Base-by-base conservation (phyloP, 2,888 invertebrate species). In the Hemicrepidius hirtus region DNA sequence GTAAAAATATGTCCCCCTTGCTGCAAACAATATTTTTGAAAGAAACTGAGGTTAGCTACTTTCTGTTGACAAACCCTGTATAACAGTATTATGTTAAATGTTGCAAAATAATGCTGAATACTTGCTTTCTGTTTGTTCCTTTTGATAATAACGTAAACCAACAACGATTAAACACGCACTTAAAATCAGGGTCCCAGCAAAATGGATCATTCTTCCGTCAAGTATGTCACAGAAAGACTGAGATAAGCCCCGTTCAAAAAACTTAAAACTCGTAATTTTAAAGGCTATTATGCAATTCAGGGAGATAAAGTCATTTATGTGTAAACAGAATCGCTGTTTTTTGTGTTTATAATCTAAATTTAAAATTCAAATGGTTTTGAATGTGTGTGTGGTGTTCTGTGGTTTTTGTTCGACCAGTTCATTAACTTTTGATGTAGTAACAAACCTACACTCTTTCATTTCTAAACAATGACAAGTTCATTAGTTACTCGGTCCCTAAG, bases 301-400 rank as follows among this genome's bases (percentile, higher is more conserved):
- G 16, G 32, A 55, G 55, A 55, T 55, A 55, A 55, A 55, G 55
- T 32, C 55, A 55, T 55, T 55, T 55, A 35, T 55, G 50, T 50
- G 59, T 59, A 59, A 59, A 59, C 59, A 59, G 20, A 50, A 35
- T 32, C 20, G 37, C 13, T 5, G 18, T 40, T 59, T 49, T 59
- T 59, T 59, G 37, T 59, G 59, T 40, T 40, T 40, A 40, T 59
- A 40, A 59, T 59, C 40, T 59, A 40, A 59, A 59, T 59, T 59
- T 59, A 59, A 59, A 59, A 59, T 59, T 59, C 40, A 59, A 59
- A 59, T 59, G 44, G 12, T 55, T 16, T 28, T 55, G 35, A 10
- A 35, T 55, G 35, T n/a, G 28, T 55, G 49, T 9, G 28, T 16
- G 20, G n/a, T n/a, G n/a, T n/a, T n/a, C n/a, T 21, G 37, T 20